phyloP scores from a whole-genome alignment of 53 echinoderm and acorn worm genomes.

The Zoroaster sp. region DNA sequence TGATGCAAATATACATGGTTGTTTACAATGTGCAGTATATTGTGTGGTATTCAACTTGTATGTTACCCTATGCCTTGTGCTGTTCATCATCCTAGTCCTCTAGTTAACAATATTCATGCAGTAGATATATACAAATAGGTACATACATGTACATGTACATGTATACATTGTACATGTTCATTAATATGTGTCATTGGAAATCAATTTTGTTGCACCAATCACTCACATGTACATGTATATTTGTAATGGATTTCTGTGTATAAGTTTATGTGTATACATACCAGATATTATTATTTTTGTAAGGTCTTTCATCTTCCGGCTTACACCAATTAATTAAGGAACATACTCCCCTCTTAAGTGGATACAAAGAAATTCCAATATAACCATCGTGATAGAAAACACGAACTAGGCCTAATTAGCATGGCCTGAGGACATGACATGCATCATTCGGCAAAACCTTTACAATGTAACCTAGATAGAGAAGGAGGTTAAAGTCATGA shows the following conservation, averaged over 20 bases:
- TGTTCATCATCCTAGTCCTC: neutral
- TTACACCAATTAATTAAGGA: neutral
- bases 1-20: no score
- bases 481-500: conserved; percentile 31
- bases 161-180: no score
- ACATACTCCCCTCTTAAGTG: neutral
- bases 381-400: neutral
- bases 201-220: neutral
- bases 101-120: neutral
- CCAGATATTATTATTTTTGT: neutral
- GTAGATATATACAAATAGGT: no score
- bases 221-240: no score
- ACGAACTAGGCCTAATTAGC: conserved; percentile 21
- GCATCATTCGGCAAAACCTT: neutral
- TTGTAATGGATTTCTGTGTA: neutral
- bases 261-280: neutral
- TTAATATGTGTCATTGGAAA: neutral
- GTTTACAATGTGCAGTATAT: no score
- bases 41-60: no score
- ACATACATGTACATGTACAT: no score
- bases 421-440: neutral
- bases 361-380: neutral
- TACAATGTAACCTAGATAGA: conserved; percentile 20
- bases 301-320: neutral
- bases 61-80: no score